A percentile compares a stretch with the other conserved stretches of the same genome.
phyloP scores from a whole-genome alignment of 2,797 vertebrate species.

The Microhierax caerulescens region DNA sequence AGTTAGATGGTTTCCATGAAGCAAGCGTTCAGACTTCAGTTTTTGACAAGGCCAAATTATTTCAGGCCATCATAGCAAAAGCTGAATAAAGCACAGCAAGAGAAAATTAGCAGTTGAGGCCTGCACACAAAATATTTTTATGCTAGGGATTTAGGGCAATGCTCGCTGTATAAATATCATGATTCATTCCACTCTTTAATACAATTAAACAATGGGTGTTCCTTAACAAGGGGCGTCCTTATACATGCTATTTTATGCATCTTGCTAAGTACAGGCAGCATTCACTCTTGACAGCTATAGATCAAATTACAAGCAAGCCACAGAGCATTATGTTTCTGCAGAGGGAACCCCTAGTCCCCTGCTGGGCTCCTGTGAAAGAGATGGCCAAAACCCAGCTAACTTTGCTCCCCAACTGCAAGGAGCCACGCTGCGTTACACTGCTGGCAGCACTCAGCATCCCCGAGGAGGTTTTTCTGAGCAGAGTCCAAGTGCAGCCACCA shows the following conservation, averaged over 20 bases:
- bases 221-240: neutral
- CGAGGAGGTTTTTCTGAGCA: neutral
- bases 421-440: neutral
- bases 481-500: neutral
- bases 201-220: neutral
- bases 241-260: neutral
- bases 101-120: neutral
- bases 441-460: conserved; percentile 29
- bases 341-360: neutral
- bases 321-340: conserved; percentile 6
- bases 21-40: neutral
- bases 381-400: conserved; percentile 31
- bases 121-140: neutral
- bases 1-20: neutral
- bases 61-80: neutral
- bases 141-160: neutral
- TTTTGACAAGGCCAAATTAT: neutral
- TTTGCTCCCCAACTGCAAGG: conserved; percentile 22
- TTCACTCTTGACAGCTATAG: neutral
- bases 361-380: conserved; percentile 13
- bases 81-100: neutral
- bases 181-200: neutral
- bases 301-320: conserved; percentile 31
- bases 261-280: neutral
- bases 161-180: neutral